These are phyloP conservation scores for Calephelis virginiensis DNA, from an alignment of 1,140 invertebrate genomes.

Conservation along the genomic window DNA sequence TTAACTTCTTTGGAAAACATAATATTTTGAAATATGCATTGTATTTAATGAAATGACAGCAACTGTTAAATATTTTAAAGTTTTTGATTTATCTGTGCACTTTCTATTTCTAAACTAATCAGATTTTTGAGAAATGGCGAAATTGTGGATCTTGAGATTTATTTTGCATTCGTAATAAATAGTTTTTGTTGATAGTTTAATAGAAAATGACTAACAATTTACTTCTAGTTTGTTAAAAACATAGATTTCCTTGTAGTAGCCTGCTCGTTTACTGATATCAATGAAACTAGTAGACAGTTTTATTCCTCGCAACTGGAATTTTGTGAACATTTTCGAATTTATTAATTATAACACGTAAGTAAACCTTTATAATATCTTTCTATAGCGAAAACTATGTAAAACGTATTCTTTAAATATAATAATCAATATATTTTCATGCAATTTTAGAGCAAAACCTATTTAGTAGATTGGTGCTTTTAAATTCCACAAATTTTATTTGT, in stretches of 20 bases:
- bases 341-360: constrained; percentile 50
- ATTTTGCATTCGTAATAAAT: constrained; percentile 51
- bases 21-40: too few relatives aligned
- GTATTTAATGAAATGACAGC: too few relatives aligned
- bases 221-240: constrained; percentile 37
- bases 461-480: too few relatives aligned
- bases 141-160: constrained; percentile 58
- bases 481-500: too few relatives aligned
- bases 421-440: constrained; percentile 6
- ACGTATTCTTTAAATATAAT: not conserved
- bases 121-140: constrained; percentile 68
- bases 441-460: not conserved
- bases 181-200: constrained; percentile 52
- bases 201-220: constrained; percentile 46
- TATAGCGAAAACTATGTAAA: constrained; percentile 14
- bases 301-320: constrained; percentile 43
- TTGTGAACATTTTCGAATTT: constrained; percentile 46
- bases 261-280: constrained; percentile 34
- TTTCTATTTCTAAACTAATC: constrained; percentile 39
- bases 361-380: constrained; percentile 20
- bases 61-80: not conserved
- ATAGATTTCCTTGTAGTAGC: constrained; percentile 27
- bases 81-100: constrained; percentile 14
- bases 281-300: constrained; percentile 50
- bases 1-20: too few relatives aligned